Conservation (phyloP, 2,797 vertebrate species). For the Pipistrellus nathusii region DNA sequence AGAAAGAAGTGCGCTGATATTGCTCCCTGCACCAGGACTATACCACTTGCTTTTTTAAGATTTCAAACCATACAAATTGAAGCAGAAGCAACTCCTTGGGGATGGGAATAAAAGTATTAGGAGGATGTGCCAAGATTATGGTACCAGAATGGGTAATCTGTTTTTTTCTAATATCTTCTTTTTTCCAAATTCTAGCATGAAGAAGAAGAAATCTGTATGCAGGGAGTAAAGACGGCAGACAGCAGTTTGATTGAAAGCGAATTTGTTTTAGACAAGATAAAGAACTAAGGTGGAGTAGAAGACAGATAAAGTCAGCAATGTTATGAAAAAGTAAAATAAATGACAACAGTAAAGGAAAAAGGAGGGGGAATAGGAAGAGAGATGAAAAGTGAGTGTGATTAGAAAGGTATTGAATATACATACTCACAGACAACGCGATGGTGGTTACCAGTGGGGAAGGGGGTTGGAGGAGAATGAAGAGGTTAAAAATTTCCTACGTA, state of each 20-base stretch:
- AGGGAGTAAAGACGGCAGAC: background rate
- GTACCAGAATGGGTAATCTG: background rate
- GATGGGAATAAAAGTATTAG: background rate
- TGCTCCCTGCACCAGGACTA: background rate
- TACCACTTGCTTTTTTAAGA: background rate
- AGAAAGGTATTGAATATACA: background rate
- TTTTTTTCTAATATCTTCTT: background rate
- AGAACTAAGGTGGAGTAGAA: conserved; percentile 19
- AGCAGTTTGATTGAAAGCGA: background rate
- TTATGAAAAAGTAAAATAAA: conserved; percentile 46
- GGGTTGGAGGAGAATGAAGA: too few species aligned
- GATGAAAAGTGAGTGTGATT: background rate
- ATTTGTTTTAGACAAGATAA: conserved; percentile 52
- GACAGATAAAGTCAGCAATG: background rate
- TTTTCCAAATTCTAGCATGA: conserved; percentile 14
- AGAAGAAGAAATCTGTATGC: background rate
- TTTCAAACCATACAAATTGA: background rate
- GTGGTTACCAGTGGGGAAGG: too few species aligned
- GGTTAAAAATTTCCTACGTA: background rate
- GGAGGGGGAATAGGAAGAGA: background rate
- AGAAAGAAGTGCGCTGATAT: background rate
- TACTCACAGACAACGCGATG: background rate
- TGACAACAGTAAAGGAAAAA: background rate
- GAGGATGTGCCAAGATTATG: background rate
- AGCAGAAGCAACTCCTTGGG: background rate